phyloP scores from a whole-genome alignment of 2,113 vertebrate genomes.

The Apteryx owenii region DNA sequence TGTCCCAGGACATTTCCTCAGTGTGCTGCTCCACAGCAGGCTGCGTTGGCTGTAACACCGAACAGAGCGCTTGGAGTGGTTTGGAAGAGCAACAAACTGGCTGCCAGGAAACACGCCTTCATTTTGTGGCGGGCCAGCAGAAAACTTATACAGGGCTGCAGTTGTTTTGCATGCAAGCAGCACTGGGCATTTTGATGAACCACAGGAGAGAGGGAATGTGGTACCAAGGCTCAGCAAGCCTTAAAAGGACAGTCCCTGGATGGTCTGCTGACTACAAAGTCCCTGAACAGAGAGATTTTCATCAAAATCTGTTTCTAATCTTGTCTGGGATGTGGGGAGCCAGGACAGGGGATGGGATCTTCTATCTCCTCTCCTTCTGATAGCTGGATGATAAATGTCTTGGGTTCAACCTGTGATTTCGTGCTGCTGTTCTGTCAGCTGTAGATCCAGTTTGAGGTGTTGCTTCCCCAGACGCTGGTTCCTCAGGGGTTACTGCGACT shows the following conservation, averaged over 20 bases:
- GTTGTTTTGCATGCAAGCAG: not conserved
- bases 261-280: not conserved
- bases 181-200: not conserved
- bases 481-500: not conserved
- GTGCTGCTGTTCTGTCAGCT: not conserved
- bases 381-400: not conserved
- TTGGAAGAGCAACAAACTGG: slow-evolving; percentile 1
- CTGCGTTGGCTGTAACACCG: not conserved
- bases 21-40: not conserved
- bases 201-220: not conserved
- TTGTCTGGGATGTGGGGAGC: not conserved
- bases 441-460: not conserved
- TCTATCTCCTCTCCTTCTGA: not conserved
- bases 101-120: slow-evolving; percentile 2
- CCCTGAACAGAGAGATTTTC: not conserved
- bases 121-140: not conserved
- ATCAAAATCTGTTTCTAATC: not conserved
- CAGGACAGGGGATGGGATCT: not conserved
- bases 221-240: not conserved
- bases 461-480: not conserved
- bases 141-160: not conserved
- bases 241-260: not conserved
- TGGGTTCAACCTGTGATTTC: not conserved
- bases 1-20: not conserved
- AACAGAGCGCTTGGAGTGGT: not conserved